Evolutionary conservation across 2,797 vertebrate genomes (phyloP).

Genomic region (Lepilemur septentrionalis): DNA sequence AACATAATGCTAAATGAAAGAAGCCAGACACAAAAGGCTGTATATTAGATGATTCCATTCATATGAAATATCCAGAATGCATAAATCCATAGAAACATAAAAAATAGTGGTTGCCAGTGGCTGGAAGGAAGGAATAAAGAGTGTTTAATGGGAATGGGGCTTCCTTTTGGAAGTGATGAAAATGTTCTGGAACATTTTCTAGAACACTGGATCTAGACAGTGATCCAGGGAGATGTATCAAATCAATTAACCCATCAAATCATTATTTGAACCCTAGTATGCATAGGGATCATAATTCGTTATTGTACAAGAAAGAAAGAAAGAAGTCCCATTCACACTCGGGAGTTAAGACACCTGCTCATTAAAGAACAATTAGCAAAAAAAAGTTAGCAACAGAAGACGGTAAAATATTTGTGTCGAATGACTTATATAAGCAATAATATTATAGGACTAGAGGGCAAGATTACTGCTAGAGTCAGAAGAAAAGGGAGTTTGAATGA

Average conservation of each 20-base stretch:
- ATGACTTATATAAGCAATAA: neutral
- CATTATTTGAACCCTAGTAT: constrained; percentile 1
- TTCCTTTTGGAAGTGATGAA: neutral
- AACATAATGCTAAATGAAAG: neutral
- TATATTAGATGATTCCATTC: neutral
- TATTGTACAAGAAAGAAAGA: neutral
- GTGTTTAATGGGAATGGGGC: neutral
- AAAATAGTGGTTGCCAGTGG: neutral
- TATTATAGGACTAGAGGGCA: neutral
- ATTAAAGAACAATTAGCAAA: constrained; percentile 27
- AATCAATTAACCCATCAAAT: neutral
- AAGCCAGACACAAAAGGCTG: neutral
- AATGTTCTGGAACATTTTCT: neutral
- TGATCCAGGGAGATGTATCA: neutral
- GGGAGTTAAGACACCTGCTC: neutral
- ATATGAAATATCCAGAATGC: neutral
- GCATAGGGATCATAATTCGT: neutral
- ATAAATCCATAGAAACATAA: neutral
- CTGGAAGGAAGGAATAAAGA: neutral
- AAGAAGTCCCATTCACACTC: constrained; percentile 2
- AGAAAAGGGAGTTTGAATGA: neutral
- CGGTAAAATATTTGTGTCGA: neutral
- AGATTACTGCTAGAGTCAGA: neutral
- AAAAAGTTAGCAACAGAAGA: neutral
- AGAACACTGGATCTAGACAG: neutral